Percentiles rank a stretch among this genome's conserved stretches.
Evolutionary conservation across 2,797 vertebrate genomes (phyloP).

Genomic region (Ibycter americanus): DNA sequence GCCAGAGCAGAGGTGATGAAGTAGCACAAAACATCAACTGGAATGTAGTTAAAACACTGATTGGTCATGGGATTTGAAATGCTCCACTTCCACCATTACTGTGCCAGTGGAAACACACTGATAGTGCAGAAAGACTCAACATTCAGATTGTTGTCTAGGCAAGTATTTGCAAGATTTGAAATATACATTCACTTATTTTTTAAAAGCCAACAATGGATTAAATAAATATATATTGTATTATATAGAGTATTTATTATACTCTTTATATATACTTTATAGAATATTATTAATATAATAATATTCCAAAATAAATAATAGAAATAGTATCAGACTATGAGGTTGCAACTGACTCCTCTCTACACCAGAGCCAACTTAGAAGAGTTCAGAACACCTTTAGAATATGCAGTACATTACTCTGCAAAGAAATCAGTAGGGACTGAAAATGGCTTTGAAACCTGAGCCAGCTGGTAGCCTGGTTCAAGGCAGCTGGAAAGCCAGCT

Average conservation of each 20-base stretch:
- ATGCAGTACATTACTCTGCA: not conserved
- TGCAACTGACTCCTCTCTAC: not conserved
- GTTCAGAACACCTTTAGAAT: not conserved
- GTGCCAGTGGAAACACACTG: not conserved
- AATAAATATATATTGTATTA: not conserved
- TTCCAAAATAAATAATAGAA: not conserved
- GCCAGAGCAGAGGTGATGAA: not conserved
- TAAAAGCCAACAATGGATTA: not conserved
- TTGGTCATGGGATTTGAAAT: not conserved
- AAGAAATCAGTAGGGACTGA: not conserved
- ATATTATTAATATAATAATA: not conserved
- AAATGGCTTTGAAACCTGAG: not conserved
- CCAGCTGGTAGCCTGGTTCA: not conserved
- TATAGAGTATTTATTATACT: not conserved
- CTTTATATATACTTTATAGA: too few relatives aligned
- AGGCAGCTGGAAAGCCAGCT: not conserved
- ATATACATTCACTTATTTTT: not conserved
- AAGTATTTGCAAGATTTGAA: not conserved
- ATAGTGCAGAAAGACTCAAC: not conserved
- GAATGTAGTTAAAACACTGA: not conserved
- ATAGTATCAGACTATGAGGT: not conserved
- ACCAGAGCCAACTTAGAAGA: not conserved
- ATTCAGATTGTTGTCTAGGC: not conserved
- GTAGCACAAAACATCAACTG: not conserved
- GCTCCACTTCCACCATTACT: not conserved